These are phyloP conservation scores for Anas capensis DNA, from an alignment of 2,797 vertebrate genomes.

Conservation along the genomic window DNA sequence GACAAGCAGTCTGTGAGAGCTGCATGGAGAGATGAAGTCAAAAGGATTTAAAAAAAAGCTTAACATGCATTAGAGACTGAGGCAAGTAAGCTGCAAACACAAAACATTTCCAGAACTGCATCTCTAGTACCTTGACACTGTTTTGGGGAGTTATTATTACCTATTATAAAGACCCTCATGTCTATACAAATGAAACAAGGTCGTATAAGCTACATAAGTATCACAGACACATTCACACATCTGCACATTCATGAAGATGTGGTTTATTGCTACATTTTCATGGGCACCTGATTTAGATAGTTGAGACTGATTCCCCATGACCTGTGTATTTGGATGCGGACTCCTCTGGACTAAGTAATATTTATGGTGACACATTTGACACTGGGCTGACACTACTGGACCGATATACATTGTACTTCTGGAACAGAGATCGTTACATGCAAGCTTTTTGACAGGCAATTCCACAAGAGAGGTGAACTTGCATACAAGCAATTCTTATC, in stretches of 20 bases:
- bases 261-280: background rate
- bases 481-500: background rate
- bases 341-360: background rate
- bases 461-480: background rate
- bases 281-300: background rate
- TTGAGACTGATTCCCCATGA: background rate
- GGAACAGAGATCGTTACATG: rapidly evolving
- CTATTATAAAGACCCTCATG: background rate
- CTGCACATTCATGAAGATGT: background rate
- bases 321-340: background rate
- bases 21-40: background rate
- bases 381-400: background rate
- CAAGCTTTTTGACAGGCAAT: background rate
- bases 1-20: background rate
- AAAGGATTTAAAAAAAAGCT: background rate
- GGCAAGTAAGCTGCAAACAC: background rate
- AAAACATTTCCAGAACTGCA: background rate
- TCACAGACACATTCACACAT: background rate
- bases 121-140: background rate
- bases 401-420: rapidly evolving
- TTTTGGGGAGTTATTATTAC: background rate
- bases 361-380: background rate
- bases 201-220: background rate
- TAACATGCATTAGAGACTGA: background rate
- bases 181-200: background rate